Evolutionary conservation across 2,113 vertebrate genomes (phyloP), one percentile per base, ranked within the genome.

Genomic region (Campylomormyrus numenius): DNA sequence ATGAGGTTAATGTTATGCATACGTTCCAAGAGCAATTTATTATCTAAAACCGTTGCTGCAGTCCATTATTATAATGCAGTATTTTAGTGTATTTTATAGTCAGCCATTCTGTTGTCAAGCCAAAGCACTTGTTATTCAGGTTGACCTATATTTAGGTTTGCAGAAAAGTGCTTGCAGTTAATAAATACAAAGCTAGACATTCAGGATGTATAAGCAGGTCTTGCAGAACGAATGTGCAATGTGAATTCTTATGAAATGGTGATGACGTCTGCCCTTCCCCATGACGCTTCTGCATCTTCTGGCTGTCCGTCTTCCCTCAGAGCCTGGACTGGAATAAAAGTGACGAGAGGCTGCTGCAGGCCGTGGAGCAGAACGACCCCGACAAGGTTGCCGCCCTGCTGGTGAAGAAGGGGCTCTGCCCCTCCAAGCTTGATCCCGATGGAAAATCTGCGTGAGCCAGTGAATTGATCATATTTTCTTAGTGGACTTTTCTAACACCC

Each of bases 321-420:
- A 98, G 96, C 94, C 97, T 97, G 92, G 98, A 98, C 95, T 99
- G 98, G 98, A 96, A 94, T 93, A 98, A 97, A 90, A 96, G 96
- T 0, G 98, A 99, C 10, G 97, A 98, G 90, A 95, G 97, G 87
- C 96, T 99, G 89, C 94, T 99, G 91, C 97, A 98, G 93, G 98
- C 98, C 0, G 98, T 98, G 94, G 97, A 98, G 66, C 96, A 95
- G 94, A 95, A 97, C 0, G 97, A 99, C 84, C 94, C 96, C 0
- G 94, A 97, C 2, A 96, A 95, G 85, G 97, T 98, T 74, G 94
- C 96, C 0, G 93, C 97, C 0, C 96, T 99, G 45, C 96, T 99
- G 0, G 31, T 95, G 88, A 98, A 98, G 92, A 99, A 98, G 91
- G 96, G 97, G 3, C 96, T 98, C 88, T 96, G 96, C 88, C 94